Base-by-base conservation (phyloP, 2,888 invertebrate species). In the Tortricodes alternella region DNA sequence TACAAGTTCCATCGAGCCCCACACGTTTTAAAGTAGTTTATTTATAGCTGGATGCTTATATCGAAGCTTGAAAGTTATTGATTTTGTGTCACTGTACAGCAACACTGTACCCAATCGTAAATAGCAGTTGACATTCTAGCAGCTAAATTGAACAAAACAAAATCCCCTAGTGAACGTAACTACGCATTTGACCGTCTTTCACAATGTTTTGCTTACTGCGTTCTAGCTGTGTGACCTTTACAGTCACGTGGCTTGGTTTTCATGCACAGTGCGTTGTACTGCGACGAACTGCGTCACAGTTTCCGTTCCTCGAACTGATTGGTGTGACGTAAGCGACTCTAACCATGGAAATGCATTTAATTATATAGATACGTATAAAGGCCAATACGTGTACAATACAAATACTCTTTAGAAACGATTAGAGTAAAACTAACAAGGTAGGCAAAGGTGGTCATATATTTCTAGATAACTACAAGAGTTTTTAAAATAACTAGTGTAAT, bases 191-290 rank as follows among this genome's bases (percentile, higher is more conserved):
- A 50, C 43, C 44, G 56, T 58, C 48, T 46, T 44, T 63, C 56
- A 64, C 59, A 55, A 64, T 46, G 53, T 46, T 39, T 63, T 62
- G 59, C 68, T 62, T 63, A 64, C 53, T 46, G 53, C 56, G 57
- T 51, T 60, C 59, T 59, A 58, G 51, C 66, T 46, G 62, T 62
- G 46, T 71, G 76, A 78, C 77, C 76, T 76, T 77, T 73, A 58
- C 44, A 62, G 66, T 65, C 73, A 73, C 73, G 76, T 78, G 76
- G 73, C 64, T 64, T n/a, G 41, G 66, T 76, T 78, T 80, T 74
- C 75, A 69, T 72, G 75, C 71, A 71, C 67, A 68, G 70, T 69
- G 66, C 60, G 65, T 63, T 68, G 66, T 66, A 71, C 68, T 62
- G 43, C 68, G 63, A 67, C 68, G 73, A 69, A 60, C 70, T 68